phyloP scores from a whole-genome alignment of 2,888 invertebrate genomes.

The Aelia acuminata region DNA sequence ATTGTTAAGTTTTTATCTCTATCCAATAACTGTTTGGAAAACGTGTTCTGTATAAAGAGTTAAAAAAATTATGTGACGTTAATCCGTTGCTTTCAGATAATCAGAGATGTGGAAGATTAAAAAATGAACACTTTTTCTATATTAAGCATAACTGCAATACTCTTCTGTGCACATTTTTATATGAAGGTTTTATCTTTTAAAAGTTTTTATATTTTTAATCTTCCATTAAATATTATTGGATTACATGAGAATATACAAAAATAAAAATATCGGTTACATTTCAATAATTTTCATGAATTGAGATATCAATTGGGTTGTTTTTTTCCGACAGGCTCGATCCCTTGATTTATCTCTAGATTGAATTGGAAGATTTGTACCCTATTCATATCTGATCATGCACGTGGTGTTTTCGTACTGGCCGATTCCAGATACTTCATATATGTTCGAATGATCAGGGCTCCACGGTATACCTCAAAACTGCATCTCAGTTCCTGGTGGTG shows the following conservation, averaged over 20 bases:
- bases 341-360: too few species aligned
- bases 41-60: background rate
- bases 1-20: background rate
- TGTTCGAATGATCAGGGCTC: too few species aligned
- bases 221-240: background rate
- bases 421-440: too few species aligned
- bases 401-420: too few species aligned
- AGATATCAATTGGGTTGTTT: background rate
- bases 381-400: too few species aligned
- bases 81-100: background rate
- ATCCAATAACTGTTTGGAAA: background rate
- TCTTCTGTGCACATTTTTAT: constrained; percentile 4
- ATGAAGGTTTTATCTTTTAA: background rate
- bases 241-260: background rate
- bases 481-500: too few species aligned
- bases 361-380: too few species aligned
- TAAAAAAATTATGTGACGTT: background rate
- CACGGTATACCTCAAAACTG: too few species aligned
- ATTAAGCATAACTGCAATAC: background rate
- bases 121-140: background rate
- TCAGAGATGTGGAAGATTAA: background rate
- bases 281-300: background rate
- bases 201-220: background rate
- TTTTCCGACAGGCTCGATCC: too few species aligned
- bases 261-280: background rate